Evolutionary conservation across 2,888 invertebrate species (phyloP), one percentile per base, ranked within the genome.

Genomic region (Neoascia interrupta): DNA sequence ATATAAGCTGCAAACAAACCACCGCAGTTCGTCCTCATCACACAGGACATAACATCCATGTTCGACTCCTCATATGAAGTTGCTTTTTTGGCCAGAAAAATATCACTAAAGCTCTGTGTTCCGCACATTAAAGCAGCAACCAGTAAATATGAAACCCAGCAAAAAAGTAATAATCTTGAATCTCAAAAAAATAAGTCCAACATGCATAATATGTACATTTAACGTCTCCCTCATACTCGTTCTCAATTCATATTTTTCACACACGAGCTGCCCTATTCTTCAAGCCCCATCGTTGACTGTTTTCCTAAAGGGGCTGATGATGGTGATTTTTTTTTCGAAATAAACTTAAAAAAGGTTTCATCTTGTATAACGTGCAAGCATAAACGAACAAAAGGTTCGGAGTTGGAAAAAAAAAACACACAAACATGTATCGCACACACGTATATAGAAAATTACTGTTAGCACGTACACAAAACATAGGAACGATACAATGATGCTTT

Each of bases 171-270:
- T n/a, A n/a, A n/a, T n/a, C n/a, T n/a, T n/a, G n/a, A n/a, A n/a
- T n/a, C n/a, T n/a, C n/a, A n/a, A n/a, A n/a, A n/a, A 61, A 49
- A 47, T 36, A 47, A 37, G 37, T 19, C 37, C 61, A 61, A 28
- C 36, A 28, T 49, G 37, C 47, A 47, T 21, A n/a, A n/a, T n/a
- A n/a, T n/a, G n/a, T n/a, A n/a, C n/a, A 45, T 36, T 15, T 15
- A 23, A 18, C 16, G 13, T 26, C 26, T 18, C 18, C 13, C 39
- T 34, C 31, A 11, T n/a, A n/a, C n/a, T 63, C 18, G 51, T 64
- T 53, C 63, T 64, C 53, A 64, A 64, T 53, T 64, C 63, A 53
- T 64, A 34, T 64, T 41, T 53, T 64, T 51, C 41, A 53, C 43
- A 64, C 53, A 64, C 43, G 34, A 53, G 13, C 34, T 64, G 41